Conservation (phyloP, 2,113 vertebrate genomes). For the Strix aluco region DNA sequence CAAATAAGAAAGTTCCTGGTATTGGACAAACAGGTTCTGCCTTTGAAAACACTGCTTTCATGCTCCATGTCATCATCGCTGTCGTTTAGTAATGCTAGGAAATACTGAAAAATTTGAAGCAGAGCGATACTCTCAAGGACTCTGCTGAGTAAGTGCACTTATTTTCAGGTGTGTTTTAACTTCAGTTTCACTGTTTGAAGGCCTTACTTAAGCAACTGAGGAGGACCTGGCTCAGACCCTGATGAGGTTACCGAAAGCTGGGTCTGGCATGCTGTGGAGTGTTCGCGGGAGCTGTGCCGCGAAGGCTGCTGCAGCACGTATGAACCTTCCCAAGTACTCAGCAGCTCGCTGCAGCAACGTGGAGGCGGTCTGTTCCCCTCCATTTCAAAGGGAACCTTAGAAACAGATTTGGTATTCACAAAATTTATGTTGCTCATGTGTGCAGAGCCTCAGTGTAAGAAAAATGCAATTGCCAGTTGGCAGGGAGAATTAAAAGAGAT, state of each 20-base stretch:
- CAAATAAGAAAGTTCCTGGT: not conserved
- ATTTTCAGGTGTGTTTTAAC: not conserved
- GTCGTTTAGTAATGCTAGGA: not conserved
- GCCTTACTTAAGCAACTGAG: not conserved
- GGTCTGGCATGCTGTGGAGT: not conserved
- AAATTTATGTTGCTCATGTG: not conserved
- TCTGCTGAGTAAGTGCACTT: not conserved
- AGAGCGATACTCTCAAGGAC: not conserved
- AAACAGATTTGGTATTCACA: not conserved
- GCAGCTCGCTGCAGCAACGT: not conserved
- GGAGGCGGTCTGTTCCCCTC: not conserved
- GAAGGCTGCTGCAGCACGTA: not conserved
- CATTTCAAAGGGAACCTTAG: not conserved
- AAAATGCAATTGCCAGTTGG: not conserved
- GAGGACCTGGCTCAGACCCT: not conserved
- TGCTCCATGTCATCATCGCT: not conserved
- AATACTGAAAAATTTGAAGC: not conserved
- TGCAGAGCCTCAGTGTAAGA: not conserved
- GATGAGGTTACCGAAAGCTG: not conserved
- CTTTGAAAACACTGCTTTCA: not conserved
- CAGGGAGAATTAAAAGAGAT: not conserved
- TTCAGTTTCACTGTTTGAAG: not conserved
- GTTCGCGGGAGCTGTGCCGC: not conserved
- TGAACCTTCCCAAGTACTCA: not conserved
- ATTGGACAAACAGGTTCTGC: not conserved